Percentiles rank a stretch among this genome's conserved stretches.
Evolutionary conservation across 2,113 vertebrate genomes (phyloP).

Genomic region (Epinephelus fuscoguttatus): DNA sequence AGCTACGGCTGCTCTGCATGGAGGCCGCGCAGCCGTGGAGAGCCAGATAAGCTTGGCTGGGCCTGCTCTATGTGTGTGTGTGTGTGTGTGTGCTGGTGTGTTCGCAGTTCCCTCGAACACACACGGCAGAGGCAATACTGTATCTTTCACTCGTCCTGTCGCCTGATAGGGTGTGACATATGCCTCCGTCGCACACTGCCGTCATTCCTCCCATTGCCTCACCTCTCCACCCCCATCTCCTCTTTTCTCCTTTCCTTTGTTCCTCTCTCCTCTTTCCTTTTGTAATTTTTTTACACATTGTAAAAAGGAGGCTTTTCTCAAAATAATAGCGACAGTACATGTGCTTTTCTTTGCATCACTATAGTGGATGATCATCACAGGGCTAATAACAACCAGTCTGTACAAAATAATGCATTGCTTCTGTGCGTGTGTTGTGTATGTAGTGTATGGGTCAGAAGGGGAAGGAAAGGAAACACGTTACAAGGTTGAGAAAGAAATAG

Average conservation of each 20-base stretch:
- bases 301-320: not conserved
- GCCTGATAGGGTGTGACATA: constrained; percentile 94
- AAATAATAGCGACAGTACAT: not conserved
- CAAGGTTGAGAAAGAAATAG: constrained; percentile 23
- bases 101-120: constrained; percentile 61
- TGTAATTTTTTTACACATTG: constrained; percentile 3
- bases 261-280: constrained; percentile 23
- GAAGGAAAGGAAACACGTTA: not conserved
- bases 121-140: constrained; percentile 79
- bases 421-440: not conserved
- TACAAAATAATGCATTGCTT: not conserved
- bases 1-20: constrained; percentile 89
- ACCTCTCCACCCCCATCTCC: constrained; percentile 56
- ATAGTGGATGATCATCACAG: not conserved
- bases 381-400: not conserved
- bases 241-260: constrained; percentile 56
- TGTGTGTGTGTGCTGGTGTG: constrained; percentile 50
- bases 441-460: not conserved
- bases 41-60: constrained; percentile 93
- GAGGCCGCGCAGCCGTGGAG: constrained; percentile 87
- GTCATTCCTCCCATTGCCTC: constrained; percentile 74
- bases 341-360: not conserved
- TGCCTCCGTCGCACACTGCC: constrained; percentile 84
- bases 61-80: constrained; percentile 68
- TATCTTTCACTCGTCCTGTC: constrained; percentile 92